Percentiles rank a stretch among this genome's conserved stretches.
Conservation (phyloP, 2,797 vertebrate species). For the Knipowitschia caucasica region DNA sequence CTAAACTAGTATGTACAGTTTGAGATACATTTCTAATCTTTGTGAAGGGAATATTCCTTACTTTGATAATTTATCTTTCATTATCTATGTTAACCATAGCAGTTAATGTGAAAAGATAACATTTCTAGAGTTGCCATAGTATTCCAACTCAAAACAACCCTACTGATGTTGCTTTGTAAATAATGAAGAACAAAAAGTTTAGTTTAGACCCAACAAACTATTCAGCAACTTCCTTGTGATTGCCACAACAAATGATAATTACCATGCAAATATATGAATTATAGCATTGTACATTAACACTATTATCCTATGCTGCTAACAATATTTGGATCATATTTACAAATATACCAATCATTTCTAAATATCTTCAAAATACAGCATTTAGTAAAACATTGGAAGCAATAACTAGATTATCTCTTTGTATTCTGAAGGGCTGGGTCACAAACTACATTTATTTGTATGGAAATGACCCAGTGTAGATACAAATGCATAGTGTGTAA, state of each 20-base stretch:
- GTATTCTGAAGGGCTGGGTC: no score
- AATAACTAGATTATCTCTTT: no score
- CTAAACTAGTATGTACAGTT: constrained; percentile 18
- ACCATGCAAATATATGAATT: no score
- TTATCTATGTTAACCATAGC: not conserved
- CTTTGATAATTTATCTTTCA: constrained; percentile 5
- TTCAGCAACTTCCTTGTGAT: not conserved
- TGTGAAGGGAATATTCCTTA: not conserved
- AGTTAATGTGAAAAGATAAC: not conserved
- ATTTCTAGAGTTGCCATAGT: not conserved
- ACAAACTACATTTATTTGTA: not conserved
- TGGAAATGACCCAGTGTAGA: constrained; percentile 8
- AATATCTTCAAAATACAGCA: not conserved
- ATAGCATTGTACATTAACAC: no score
- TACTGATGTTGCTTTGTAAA: not conserved
- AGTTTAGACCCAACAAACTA: not conserved
- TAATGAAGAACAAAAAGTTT: not conserved
- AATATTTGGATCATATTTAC: constrained; percentile 24
- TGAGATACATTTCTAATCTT: not conserved
- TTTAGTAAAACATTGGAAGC: constrained; percentile 17
- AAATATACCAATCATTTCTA: constrained; percentile 10
- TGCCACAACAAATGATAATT: no score
- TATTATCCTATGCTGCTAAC: no score
- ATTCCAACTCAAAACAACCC: not conserved
- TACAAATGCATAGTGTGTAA: constrained; percentile 17